Evolutionary conservation across 2,797 vertebrate species (phyloP).

Genomic region (Garrulus glandarius): DNA sequence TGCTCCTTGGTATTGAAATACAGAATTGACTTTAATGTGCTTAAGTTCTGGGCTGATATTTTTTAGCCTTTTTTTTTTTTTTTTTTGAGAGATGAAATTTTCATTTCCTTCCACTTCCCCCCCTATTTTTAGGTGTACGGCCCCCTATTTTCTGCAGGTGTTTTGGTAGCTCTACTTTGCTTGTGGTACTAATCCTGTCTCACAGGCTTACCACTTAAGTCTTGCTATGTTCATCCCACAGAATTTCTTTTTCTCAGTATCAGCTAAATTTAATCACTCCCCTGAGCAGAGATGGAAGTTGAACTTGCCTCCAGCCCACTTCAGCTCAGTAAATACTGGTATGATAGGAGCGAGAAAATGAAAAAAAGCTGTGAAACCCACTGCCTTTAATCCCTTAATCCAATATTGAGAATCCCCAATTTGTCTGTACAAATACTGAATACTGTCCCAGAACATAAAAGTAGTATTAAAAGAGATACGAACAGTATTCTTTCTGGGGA

Average conservation of each 20-base stretch:
- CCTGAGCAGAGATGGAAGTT: slow-evolving; percentile 44
- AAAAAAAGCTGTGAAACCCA: slow-evolving; percentile 10
- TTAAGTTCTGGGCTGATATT: neutral
- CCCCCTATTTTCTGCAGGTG: neutral
- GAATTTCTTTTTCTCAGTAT: slow-evolving; percentile 21
- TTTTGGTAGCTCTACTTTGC: neutral
- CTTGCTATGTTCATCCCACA: slow-evolving; percentile 1
- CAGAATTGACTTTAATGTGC: neutral
- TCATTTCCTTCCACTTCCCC: neutral
- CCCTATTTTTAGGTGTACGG: neutral
- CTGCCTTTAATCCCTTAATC: neutral
- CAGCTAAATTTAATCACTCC: slow-evolving; percentile 34
- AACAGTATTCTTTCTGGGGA: neutral
- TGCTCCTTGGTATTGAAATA: neutral
- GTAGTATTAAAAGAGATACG: neutral
- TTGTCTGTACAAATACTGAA: neutral
- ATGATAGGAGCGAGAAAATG: slow-evolving; percentile 26
- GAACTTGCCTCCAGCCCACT: slow-evolving; percentile 12
- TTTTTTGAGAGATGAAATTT: neutral
- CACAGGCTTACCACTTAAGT: neutral
- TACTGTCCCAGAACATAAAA: neutral
- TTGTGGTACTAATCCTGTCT: slow-evolving; percentile 1
- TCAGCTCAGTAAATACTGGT: slow-evolving; percentile 21
- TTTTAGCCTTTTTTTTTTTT: neutral
- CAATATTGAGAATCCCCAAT: neutral